Percentiles rank a stretch among this genome's conserved stretches.
Conservation (phyloP, 2,888 invertebrate genomes). For the Deilephila elpenor region DNA sequence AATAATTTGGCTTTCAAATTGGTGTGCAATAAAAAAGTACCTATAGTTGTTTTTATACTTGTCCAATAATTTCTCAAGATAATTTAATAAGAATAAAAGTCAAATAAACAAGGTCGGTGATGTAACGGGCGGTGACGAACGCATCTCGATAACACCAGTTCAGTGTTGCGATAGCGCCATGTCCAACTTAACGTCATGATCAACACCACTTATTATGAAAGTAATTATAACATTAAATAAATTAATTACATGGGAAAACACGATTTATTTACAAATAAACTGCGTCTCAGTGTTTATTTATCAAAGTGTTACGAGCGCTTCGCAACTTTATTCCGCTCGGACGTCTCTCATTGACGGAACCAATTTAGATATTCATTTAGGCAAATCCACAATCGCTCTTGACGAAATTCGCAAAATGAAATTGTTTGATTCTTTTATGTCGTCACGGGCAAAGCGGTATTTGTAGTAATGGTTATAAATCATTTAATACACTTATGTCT, state of each 20-base stretch:
- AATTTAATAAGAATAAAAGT: constrained; percentile 60
- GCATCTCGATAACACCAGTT: constrained; percentile 65
- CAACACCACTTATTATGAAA: constrained; percentile 44
- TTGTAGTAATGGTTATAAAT: constrained; percentile 29
- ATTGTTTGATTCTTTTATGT: background rate
- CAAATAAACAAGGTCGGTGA: constrained; percentile 81
- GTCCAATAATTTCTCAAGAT: constrained; percentile 38
- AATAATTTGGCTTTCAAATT: no score
- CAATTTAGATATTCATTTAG: background rate
- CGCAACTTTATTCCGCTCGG: background rate
- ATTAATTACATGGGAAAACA: constrained; percentile 42
- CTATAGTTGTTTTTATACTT: constrained; percentile 2
- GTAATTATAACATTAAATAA: constrained; percentile 43
- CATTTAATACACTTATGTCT: constrained; percentile 27
- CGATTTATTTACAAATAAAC: constrained; percentile 46
- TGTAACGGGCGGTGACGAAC: constrained; percentile 72
- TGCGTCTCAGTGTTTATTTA: constrained; percentile 33
- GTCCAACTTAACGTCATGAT: constrained; percentile 55
- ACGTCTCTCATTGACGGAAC: background rate
- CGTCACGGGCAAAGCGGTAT: background rate
- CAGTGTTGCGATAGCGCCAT: constrained; percentile 56
- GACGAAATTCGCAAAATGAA: background rate
- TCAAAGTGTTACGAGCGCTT: constrained; percentile 8
- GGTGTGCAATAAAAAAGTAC: no score
- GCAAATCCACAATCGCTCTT: background rate